A percentile compares a stretch with the other conserved stretches of the same genome.
phyloP scores from a whole-genome alignment of 2,888 invertebrate species.

The Eupithecia inturbata region DNA sequence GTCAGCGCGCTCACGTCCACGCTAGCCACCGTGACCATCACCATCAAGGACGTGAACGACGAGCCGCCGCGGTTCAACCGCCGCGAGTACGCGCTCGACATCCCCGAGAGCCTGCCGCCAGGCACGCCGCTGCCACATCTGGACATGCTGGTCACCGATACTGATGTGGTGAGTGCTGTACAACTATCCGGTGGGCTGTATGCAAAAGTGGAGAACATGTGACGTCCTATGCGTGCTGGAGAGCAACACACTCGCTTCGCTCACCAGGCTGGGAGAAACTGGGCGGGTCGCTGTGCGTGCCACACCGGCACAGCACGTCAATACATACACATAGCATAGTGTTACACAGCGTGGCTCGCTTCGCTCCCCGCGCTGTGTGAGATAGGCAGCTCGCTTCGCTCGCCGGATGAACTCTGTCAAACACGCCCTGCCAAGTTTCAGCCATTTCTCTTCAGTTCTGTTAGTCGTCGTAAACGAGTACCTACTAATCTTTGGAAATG shows the following conservation, averaged over 20 bases:
- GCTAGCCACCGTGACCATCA: slow-evolving; percentile 90
- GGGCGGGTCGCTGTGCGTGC: too few species aligned
- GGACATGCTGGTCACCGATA: slow-evolving; percentile 93
- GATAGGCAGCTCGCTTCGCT: too few species aligned
- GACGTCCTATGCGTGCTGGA: too few species aligned
- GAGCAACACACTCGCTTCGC: too few species aligned
- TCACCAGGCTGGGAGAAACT: too few species aligned
- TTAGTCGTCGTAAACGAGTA: not conserved
- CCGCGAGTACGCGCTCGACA: slow-evolving; percentile 90
- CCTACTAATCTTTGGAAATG: too few species aligned
- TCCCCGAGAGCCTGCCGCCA: slow-evolving; percentile 92
- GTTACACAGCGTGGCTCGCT: not conserved
- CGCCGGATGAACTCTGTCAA: too few species aligned
- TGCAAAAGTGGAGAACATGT: too few species aligned
- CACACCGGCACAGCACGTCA: too few species aligned
- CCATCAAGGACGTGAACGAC: slow-evolving; percentile 95
- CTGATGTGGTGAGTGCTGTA: slow-evolving; percentile 88
- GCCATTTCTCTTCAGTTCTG: not conserved
- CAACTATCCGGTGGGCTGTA: not conserved
- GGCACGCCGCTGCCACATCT: slow-evolving; percentile 92
- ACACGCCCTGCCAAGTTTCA: not conserved
- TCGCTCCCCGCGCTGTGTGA: not conserved
- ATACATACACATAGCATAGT: too few species aligned
- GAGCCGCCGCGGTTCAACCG: slow-evolving; percentile 93
- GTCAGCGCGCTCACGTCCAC: slow-evolving; percentile 88